phyloP scores from a whole-genome alignment of 2,888 invertebrate genomes.

The Glaucopsyche alexis region DNA sequence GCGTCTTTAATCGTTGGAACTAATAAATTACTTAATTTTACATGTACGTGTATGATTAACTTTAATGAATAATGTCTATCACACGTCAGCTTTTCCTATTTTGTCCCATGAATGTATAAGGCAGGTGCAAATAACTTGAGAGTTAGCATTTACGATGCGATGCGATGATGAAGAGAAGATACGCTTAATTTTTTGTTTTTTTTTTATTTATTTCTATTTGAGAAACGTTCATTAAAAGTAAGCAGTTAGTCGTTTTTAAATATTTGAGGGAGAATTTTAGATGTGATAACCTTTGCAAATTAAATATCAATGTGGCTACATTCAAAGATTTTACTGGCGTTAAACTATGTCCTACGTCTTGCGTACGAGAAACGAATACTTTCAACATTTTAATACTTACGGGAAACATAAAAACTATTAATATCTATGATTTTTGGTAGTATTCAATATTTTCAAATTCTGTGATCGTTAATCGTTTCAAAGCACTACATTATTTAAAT shows the following conservation, averaged over 20 bases:
- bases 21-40: not conserved
- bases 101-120: not conserved
- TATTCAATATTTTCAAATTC: not conserved
- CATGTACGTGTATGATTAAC: not conserved
- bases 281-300: not conserved
- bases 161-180: not conserved
- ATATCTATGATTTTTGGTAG: not conserved
- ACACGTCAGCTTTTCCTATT: constrained; percentile 13
- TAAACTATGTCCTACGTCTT: not conserved
- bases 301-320: too few species aligned
- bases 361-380: not conserved
- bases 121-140: constrained; percentile 21
- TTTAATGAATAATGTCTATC: constrained; percentile 18
- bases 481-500: not conserved
- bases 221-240: constrained; percentile 1
- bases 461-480: not conserved
- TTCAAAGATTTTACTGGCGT: too few species aligned
- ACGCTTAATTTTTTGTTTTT: not conserved
- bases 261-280: not conserved
- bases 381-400: not conserved
- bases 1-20: not conserved
- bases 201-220: not conserved
- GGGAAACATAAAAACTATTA: not conserved
- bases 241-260: not conserved
- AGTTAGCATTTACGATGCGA: not conserved